phyloP scores from a whole-genome alignment of 2,113 vertebrate species.

The Uropsilus gracilis region DNA sequence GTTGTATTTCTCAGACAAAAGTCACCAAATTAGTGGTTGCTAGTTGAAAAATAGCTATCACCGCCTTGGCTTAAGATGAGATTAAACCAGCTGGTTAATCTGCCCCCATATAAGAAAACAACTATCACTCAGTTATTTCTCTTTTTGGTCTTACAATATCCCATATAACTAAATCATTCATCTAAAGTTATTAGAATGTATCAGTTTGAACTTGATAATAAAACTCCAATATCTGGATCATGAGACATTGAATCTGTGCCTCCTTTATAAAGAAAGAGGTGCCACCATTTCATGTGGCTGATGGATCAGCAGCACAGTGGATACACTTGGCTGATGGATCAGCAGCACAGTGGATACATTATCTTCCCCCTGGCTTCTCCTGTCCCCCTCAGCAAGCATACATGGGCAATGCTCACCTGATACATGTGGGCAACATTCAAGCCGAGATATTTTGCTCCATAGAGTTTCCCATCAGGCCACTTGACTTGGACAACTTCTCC shows the following conservation, averaged over 20 bases:
- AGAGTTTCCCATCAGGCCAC: conserved; percentile 97
- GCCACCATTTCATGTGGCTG: not conserved
- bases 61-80: not conserved
- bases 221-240: not conserved
- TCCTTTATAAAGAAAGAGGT: not conserved
- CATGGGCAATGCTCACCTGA: conserved; percentile 87
- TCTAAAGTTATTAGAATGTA: not conserved
- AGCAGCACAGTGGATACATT: not conserved
- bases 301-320: not conserved
- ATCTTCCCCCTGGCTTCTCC: not conserved
- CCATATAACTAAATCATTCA: not conserved
- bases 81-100: not conserved
- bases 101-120: not conserved
- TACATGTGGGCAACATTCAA: conserved; percentile 94
- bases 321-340: not conserved
- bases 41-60: not conserved
- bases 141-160: not conserved
- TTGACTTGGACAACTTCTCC: conserved; percentile 96
- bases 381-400: not conserved
- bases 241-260: not conserved
- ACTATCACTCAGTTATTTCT: not conserved
- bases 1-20: not conserved
- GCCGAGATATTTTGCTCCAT: conserved; percentile 96
- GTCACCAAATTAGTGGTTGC: not conserved
- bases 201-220: not conserved